Evolutionary conservation across 2,797 vertebrate genomes (phyloP).

Genomic region (Spondyliosoma cantharus): DNA sequence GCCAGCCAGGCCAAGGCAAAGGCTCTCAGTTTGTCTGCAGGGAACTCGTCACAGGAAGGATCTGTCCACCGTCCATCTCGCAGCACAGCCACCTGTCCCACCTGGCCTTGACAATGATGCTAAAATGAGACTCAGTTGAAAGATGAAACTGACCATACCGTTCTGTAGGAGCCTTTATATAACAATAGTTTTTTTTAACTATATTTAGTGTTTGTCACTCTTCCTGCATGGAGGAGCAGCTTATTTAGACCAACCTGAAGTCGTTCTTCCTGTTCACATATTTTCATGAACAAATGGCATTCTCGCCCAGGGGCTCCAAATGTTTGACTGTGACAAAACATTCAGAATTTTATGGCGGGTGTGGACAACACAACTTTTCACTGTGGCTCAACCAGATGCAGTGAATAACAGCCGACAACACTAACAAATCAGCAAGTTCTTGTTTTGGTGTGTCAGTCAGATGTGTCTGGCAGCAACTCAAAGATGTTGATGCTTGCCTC

Average conservation of each 20-base stretch:
- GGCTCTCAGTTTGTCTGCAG: constrained; percentile 24
- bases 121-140: constrained; percentile 51
- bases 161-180: background rate
- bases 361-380: constrained; percentile 8
- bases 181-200: background rate
- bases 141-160: constrained; percentile 22
- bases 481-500: constrained; percentile 61
- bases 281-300: constrained; percentile 46
- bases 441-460: constrained; percentile 39
- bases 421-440: constrained; percentile 23
- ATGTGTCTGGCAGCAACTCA: constrained; percentile 49
- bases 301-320: constrained; percentile 1
- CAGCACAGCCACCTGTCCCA: constrained; percentile 64
- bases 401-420: constrained; percentile 8
- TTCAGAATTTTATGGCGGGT: background rate
- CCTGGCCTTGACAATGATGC: constrained; percentile 69
- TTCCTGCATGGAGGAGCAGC: background rate
- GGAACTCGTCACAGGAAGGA: constrained; percentile 52
- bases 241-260: constrained; percentile 14
- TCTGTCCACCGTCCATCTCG: constrained; percentile 34
- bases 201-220: constrained; percentile 30
- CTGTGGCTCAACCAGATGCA: constrained; percentile 1
- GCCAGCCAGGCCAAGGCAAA: constrained; percentile 24
- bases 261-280: constrained; percentile 47
- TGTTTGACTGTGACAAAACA: constrained; percentile 23